Evolutionary conservation across 2,888 invertebrate genomes (phyloP).

Genomic region (Camponotus fellah): DNA sequence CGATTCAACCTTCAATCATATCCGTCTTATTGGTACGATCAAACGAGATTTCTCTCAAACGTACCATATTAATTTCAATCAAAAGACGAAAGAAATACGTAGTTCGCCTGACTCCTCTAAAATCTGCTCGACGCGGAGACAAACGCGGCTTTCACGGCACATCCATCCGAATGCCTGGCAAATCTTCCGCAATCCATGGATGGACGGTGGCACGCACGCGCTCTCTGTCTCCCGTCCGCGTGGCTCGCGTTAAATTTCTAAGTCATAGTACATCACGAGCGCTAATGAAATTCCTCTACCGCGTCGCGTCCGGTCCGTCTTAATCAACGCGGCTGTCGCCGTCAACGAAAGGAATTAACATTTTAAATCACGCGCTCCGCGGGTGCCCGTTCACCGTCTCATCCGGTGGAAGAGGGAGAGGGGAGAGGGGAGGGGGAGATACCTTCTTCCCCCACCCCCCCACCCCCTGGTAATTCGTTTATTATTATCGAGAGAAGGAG

Average conservation of each 20-base stretch:
- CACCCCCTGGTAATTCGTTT: constrained; percentile 78
- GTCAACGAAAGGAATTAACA: constrained; percentile 80
- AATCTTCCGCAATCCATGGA: constrained; percentile 15
- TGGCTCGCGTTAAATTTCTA: constrained; percentile 67
- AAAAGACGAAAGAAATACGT: neutral
- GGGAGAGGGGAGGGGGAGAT: neutral
- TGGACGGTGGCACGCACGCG: neutral
- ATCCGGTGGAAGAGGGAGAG: neutral
- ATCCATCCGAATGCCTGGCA: constrained; percentile 1
- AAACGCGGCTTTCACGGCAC: constrained; percentile 36
- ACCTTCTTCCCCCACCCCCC: constrained; percentile 39
- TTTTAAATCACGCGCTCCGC: constrained; percentile 81
- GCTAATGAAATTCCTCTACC: constrained; percentile 80
- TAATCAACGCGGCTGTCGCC: constrained; percentile 81
- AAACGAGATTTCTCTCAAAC: too few species aligned
- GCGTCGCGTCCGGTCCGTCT: constrained; percentile 73
- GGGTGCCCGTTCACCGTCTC: constrained; percentile 71
- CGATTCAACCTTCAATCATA: too few species aligned
- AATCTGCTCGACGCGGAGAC: constrained; percentile 7
- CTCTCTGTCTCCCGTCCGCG: neutral
- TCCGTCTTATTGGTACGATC: too few species aligned
- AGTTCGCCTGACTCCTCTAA: neutral
- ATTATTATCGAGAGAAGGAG: constrained; percentile 77
- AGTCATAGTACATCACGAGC: constrained; percentile 71
- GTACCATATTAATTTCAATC: neutral